Percentiles rank a stretch among this genome's conserved stretches.
Evolutionary conservation across 2,797 vertebrate species (phyloP).

Genomic region (Crenuchus spilurus): DNA sequence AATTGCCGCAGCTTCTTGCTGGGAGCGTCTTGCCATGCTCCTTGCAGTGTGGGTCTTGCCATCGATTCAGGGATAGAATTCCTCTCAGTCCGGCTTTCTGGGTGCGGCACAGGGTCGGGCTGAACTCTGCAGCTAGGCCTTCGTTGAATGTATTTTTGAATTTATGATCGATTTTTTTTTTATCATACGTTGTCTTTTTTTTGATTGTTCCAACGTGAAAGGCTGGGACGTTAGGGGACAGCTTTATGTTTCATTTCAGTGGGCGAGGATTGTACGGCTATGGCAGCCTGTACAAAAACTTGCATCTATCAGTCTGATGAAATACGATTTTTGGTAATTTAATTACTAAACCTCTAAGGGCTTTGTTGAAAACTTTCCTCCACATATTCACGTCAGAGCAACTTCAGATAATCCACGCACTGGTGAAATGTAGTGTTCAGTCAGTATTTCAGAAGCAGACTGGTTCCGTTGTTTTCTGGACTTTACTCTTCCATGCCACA

Average conservation of each 20-base stretch:
- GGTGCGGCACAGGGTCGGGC: constrained; percentile 63
- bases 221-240: constrained; percentile 59
- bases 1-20: constrained; percentile 33
- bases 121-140: constrained; percentile 78
- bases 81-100: constrained; percentile 45
- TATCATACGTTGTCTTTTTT: constrained; percentile 39
- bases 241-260: constrained; percentile 66
- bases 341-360: constrained; percentile 83
- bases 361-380: constrained; percentile 80
- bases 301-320: constrained; percentile 60
- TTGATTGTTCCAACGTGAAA: constrained; percentile 52
- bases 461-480: constrained; percentile 68
- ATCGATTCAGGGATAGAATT: constrained; percentile 59
- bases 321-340: constrained; percentile 55
- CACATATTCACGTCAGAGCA: constrained; percentile 79
- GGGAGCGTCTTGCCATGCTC: constrained; percentile 23
- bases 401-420: constrained; percentile 68
- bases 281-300: constrained; percentile 72
- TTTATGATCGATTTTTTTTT: constrained; percentile 31
- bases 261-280: constrained; percentile 73
- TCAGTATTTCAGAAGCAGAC: constrained; percentile 64
- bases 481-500: constrained; percentile 74
- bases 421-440: constrained; percentile 55
- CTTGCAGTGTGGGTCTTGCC: constrained; percentile 49
- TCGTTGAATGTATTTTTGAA: constrained; percentile 85